Base-by-base conservation (phyloP, 2,888 invertebrate species). In the Hedya salicella region DNA sequence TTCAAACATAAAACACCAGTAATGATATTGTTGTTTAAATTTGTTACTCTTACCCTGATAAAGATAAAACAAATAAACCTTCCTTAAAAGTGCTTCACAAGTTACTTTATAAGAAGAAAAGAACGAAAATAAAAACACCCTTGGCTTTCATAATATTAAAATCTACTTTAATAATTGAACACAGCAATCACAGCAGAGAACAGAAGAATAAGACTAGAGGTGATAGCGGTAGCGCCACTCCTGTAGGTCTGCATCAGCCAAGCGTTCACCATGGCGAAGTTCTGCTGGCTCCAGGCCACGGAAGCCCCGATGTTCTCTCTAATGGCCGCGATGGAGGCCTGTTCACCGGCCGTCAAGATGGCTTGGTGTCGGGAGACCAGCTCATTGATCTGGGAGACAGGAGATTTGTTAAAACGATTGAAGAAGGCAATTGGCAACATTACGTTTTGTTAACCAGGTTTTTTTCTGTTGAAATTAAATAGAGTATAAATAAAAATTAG, bases 291-390 rank as follows among this genome's bases (percentile, higher is more conserved):
- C 92, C 92, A 92, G 0, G 80, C 72, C n/a, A 89, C 81, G 0
- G 91, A 86, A 0, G 89, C 88, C 0, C 75, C 84, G 0, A 91
- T 86, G 61, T 90, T 90, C 57, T 88, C 89, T n/a, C 78, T 73
- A 30, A 90, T 89, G 5, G 81, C 86, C 0, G 69, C 80, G 1
- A 90, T 77, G 0, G 88, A 77, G 0, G 88, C 88, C 2, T 71
- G 16, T 65, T 92, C 92, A 11, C 84, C 89, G 0, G 89, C 88
- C 0, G 88, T 81, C 69, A 92, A 83, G 69, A 86, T 81, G 0
- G 32, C 21, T 17, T 79, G 69, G 67, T 91, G 81, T 0, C 77
- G 79, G 0, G 13, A 63, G 48, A 69, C 69, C 19, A 92, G 81
- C 1, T 78, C 70, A 0, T 81, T 75, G 14, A 91, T 78, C 91